These are phyloP conservation scores for Phrynocephalus guinanensis DNA, from an alignment of 2,797 vertebrate species.

Conservation along the genomic window DNA sequence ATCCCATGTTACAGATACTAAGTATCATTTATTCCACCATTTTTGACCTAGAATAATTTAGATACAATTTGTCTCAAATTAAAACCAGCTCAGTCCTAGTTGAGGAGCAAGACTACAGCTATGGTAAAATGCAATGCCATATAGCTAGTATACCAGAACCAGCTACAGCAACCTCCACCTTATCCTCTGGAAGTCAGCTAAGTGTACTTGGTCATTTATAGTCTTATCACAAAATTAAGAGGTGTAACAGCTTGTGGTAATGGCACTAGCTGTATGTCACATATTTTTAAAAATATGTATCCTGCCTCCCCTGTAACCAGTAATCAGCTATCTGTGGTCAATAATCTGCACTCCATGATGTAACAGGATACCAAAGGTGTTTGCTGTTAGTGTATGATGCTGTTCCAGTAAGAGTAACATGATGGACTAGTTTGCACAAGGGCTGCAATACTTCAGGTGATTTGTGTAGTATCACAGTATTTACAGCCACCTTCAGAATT, in stretches of 20 bases:
- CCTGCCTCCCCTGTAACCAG: neutral
- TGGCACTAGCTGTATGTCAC: neutral
- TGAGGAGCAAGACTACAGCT: neutral
- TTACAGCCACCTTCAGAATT: neutral
- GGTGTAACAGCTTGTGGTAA: neutral
- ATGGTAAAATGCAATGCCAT: neutral
- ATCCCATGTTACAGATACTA: neutral
- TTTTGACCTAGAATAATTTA: neutral
- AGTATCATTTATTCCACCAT: neutral
- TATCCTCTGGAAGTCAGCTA: neutral
- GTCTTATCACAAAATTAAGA: conserved; percentile 1
- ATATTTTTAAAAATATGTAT: neutral
- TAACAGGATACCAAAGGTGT: neutral
- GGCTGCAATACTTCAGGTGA: neutral
- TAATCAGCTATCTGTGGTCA: neutral
- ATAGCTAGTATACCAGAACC: neutral
- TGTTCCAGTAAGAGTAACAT: neutral
- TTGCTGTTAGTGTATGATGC: neutral
- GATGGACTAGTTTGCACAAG: neutral
- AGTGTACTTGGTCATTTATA: neutral
- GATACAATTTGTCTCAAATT: neutral
- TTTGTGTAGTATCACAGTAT: neutral
- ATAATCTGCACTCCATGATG: neutral
- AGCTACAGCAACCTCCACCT: neutral
- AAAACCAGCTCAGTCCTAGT: neutral